phyloP scores from a whole-genome alignment of 2,113 vertebrate species.

The Myanophis thanlyinensis region DNA sequence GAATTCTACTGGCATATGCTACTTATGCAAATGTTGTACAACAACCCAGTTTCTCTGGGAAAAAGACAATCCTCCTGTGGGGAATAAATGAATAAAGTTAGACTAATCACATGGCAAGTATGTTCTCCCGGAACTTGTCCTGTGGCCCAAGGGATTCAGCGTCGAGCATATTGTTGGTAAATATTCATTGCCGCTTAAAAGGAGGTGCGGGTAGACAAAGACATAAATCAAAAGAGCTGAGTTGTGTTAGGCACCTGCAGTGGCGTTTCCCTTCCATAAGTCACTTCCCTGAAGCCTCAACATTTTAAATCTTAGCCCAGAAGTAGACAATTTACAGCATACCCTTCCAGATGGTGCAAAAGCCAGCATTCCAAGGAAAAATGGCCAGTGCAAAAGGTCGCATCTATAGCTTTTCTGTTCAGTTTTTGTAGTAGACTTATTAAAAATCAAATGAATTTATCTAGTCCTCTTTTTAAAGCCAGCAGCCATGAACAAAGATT shows the following conservation, averaged over 20 bases:
- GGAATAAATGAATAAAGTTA: background rate
- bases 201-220: background rate
- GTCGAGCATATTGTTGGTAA: background rate
- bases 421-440: background rate
- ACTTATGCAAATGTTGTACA: background rate
- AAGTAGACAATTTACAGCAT: background rate
- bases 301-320: background rate
- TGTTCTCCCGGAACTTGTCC: slow-evolving; percentile 12
- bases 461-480: background rate
- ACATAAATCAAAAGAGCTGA: slow-evolving; percentile 7
- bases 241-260: background rate
- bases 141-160: background rate
- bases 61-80: background rate
- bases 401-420: background rate
- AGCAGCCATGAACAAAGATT: background rate
- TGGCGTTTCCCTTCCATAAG: background rate
- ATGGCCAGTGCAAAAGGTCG: background rate
- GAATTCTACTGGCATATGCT: slow-evolving; percentile 19
- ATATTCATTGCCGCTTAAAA: background rate
- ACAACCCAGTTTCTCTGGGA: background rate
- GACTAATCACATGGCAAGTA: background rate
- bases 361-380: background rate
- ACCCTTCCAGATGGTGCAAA: background rate
- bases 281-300: background rate
- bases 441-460: background rate